Conservation (phyloP, 2,888 invertebrate genomes). For the Tethea ocularis region DNA sequence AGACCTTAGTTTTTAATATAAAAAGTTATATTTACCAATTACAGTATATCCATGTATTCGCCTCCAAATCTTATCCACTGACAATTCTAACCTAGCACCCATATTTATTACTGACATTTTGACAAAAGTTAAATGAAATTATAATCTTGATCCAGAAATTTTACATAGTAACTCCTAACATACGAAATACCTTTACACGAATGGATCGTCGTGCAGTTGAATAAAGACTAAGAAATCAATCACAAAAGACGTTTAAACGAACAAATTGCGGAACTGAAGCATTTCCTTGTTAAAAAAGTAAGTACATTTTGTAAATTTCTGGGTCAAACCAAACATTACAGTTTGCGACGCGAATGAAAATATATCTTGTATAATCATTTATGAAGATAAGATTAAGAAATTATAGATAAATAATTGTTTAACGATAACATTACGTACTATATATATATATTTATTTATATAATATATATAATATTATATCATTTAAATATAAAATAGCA, state of each 20-base stretch:
- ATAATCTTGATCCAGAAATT: not conserved
- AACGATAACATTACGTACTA: not conserved
- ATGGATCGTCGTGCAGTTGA: not conserved
- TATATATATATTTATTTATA: too few species aligned
- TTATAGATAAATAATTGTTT: not conserved
- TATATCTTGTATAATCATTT: not conserved
- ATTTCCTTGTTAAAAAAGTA: constrained; percentile 17
- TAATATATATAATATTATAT: too few species aligned
- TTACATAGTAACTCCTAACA: not conserved
- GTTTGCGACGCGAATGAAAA: not conserved
- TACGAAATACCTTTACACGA: not conserved
- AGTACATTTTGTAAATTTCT: constrained; percentile 13
- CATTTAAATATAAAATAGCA: not conserved
- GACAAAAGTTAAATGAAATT: not conserved
- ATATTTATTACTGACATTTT: constrained; percentile 22
- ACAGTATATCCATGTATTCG: constrained; percentile 64
- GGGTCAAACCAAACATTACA: constrained; percentile 9
- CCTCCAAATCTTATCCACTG: constrained; percentile 55
- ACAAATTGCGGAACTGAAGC: constrained; percentile 3
- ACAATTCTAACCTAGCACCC: constrained; percentile 48
- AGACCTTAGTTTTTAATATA: too few species aligned
- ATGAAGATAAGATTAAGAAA: not conserved
- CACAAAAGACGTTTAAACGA: not conserved
- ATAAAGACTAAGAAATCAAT: not conserved
- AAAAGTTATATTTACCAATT: constrained; percentile 50